A percentile compares a stretch with the other conserved stretches of the same genome.
phyloP scores from a whole-genome alignment of 2,113 vertebrate species.

The Loxodonta africana region DNA sequence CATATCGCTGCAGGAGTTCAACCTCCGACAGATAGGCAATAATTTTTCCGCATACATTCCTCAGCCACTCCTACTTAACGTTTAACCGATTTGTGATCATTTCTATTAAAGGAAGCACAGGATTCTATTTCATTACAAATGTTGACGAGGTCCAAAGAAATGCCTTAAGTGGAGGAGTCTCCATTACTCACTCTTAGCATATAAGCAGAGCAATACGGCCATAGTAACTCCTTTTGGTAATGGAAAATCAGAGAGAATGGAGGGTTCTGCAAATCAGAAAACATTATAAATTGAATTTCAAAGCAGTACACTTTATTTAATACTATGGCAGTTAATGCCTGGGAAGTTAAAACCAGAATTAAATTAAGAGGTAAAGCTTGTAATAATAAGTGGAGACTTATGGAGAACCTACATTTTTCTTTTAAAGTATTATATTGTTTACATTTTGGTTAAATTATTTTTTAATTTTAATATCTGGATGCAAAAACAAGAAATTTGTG shows the following conservation, averaged over 20 bases:
- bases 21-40: neutral
- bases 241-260: neutral
- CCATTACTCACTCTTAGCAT: neutral
- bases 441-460: neutral
- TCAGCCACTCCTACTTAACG: neutral
- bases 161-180: neutral
- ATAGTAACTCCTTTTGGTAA: neutral
- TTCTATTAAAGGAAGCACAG: neutral
- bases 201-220: neutral
- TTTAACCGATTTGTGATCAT: neutral
- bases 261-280: neutral
- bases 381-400: neutral
- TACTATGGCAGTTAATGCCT: neutral
- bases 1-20: neutral
- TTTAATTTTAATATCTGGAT: neutral
- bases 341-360: neutral
- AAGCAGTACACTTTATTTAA: neutral
- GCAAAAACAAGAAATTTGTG: conserved; percentile 16
- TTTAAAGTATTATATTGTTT: conserved; percentile 18
- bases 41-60: neutral
- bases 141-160: conserved; percentile 3
- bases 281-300: neutral
- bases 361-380: neutral
- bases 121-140: neutral
- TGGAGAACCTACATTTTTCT: neutral